A percentile compares a stretch with the other conserved stretches of the same genome.
phyloP scores from a whole-genome alignment of 37 sponge, comb jelly and placozoan genomes.

The Spongilla lacustris region DNA sequence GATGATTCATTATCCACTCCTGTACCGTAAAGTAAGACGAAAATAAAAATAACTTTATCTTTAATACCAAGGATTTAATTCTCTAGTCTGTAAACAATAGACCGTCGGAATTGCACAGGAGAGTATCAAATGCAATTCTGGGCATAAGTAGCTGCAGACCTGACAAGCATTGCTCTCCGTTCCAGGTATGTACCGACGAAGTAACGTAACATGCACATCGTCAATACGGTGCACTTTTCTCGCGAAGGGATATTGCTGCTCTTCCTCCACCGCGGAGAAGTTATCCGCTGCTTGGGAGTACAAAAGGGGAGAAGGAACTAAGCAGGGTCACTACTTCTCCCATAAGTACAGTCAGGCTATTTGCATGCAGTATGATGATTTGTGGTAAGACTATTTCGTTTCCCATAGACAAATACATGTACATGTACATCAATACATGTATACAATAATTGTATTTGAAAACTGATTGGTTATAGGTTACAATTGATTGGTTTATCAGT shows the following conservation, averaged over 20 bases:
- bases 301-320: conserved; percentile 46
- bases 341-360: conserved; percentile 54
- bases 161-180: not conserved
- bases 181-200: not conserved
- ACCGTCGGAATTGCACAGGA: not conserved
- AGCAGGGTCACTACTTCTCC: conserved; percentile 44
- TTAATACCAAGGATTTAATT: not conserved
- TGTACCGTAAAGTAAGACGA: conserved; percentile 45
- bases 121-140: conserved; percentile 14
- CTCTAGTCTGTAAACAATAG: conserved; percentile 43
- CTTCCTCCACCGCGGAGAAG: conserved; percentile 37
- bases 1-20: conserved; percentile 65
- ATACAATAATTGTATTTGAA: too few species aligned
- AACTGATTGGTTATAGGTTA: too few species aligned
- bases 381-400: conserved; percentile 25
- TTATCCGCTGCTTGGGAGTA: conserved; percentile 60
- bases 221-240: not conserved
- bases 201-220: not conserved
- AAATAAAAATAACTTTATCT: not conserved
- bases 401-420: too few species aligned
- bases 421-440: not conserved
- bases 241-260: conserved; percentile 58
- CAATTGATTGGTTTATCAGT: too few species aligned
- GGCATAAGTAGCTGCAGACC: conserved; percentile 10
- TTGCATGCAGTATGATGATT: conserved; percentile 51